phyloP scores from a whole-genome alignment of 2,113 vertebrate genomes.

The Cyprinodon brontotheroides region DNA sequence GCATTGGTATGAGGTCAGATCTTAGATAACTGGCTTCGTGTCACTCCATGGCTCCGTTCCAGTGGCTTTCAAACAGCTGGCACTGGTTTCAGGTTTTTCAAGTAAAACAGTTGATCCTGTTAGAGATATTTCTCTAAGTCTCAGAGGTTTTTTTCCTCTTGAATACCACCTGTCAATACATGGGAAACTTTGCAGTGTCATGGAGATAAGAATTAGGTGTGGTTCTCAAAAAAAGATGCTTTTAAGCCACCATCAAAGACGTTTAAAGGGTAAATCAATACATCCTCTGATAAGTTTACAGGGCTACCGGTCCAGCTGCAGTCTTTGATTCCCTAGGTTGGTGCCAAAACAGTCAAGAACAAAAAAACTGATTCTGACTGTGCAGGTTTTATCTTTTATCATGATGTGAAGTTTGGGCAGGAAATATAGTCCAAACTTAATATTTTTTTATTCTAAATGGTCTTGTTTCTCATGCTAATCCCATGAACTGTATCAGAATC shows the following conservation, averaged over 20 bases:
- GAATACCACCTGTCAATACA: background rate
- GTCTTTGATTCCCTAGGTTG: background rate
- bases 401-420: background rate
- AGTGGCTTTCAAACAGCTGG: slow-evolving; percentile 7
- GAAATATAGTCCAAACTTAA: background rate
- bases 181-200: background rate
- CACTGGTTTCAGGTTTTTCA: slow-evolving; percentile 5
- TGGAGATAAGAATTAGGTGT: slow-evolving; percentile 3
- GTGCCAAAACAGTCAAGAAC: background rate
- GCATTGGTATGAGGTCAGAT: background rate
- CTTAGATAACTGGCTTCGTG: background rate
- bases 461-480: background rate
- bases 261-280: slow-evolving; percentile 9
- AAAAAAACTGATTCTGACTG: background rate
- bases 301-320: background rate
- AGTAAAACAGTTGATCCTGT: background rate
- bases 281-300: background rate
- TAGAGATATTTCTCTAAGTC: background rate
- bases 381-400: background rate
- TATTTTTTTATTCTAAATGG: background rate
- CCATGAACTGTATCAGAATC: background rate
- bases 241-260: background rate
- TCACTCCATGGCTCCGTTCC: background rate
- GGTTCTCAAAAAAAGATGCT: slow-evolving; percentile 9
- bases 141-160: background rate